Evolutionary conservation across 1,140 invertebrate species (phyloP).

Genomic region (Scaptomyza graminum): DNA sequence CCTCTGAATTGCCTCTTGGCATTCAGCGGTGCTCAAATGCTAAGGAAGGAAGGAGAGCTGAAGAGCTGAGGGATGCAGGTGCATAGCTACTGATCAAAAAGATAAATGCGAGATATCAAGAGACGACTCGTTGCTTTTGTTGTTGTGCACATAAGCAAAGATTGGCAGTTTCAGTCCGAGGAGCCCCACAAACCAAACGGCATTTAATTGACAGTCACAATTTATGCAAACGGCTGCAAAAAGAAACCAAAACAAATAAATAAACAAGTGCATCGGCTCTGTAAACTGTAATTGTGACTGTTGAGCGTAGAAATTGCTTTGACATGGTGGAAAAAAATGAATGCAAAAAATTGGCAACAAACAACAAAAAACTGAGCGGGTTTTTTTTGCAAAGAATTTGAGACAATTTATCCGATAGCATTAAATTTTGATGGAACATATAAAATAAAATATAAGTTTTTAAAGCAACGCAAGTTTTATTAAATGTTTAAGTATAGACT

Average conservation of each 20-base stretch:
- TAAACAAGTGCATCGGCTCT: conserved; percentile 28
- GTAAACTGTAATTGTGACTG: conserved; percentile 36
- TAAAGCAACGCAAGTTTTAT: not conserved
- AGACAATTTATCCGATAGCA: not conserved
- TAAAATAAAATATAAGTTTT: not conserved
- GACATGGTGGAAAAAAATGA: conserved; percentile 22
- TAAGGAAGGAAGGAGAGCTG: not conserved
- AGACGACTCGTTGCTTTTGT: conserved; percentile 34
- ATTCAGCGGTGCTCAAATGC: conserved; percentile 21
- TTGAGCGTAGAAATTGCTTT: conserved; percentile 37
- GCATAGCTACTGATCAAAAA: conserved; percentile 33
- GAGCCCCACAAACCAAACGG: conserved; percentile 58
- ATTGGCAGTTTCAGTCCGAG: conserved; percentile 61
- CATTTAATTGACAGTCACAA: conserved; percentile 78
- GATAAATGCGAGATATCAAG: conserved; percentile 48
- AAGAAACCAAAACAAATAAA: conserved; percentile 20
- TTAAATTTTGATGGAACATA: not conserved
- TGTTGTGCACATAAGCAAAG: conserved; percentile 18
- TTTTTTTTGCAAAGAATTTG: conserved; percentile 6
- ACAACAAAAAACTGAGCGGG: conserved; percentile 9
- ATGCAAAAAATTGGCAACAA: too few species aligned
- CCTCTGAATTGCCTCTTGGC: conserved; percentile 52
- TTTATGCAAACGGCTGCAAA: conserved; percentile 76
- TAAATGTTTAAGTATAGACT: not conserved
- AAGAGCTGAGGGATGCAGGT: conserved; percentile 4